phyloP scores from a whole-genome alignment of 2,113 vertebrate genomes.

The Athene noctua region DNA sequence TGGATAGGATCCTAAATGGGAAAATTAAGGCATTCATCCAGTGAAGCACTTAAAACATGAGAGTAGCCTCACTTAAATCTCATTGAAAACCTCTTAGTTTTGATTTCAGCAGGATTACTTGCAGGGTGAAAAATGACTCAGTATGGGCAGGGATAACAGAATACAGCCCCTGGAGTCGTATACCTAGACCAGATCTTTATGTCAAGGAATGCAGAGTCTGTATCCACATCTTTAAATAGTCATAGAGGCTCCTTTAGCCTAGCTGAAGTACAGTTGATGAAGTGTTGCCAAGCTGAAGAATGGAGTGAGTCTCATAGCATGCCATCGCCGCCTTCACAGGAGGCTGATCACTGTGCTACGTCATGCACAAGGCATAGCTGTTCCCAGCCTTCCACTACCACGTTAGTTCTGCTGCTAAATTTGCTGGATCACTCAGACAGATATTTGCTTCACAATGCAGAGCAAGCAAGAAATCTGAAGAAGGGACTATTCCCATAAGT shows the following conservation, averaged over 20 bases:
- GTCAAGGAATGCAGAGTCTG: neutral
- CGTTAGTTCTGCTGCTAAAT: rapidly evolving
- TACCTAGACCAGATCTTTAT: neutral
- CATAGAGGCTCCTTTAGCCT: neutral
- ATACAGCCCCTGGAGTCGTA: rapidly evolving
- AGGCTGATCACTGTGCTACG: rapidly evolving
- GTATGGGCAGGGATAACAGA: neutral
- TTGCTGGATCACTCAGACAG: neutral
- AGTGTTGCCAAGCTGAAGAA: neutral
- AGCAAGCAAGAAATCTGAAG: neutral
- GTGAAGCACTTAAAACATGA: neutral
- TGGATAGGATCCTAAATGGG: neutral
- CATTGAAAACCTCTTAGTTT: neutral
- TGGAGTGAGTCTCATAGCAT: neutral
- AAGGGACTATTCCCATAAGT: neutral
- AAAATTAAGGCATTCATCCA: conserved; percentile 5
- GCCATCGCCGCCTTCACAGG: neutral
- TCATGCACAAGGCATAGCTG: rapidly evolving
- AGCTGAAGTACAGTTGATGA: neutral
- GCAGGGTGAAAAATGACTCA: neutral
- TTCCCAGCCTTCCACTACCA: neutral
- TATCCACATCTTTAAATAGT: neutral
- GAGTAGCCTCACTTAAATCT: neutral
- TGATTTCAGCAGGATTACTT: neutral
- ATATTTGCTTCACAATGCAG: neutral